Base-by-base conservation (phyloP, 2,888 invertebrate genomes). In the Volucella inflata region DNA sequence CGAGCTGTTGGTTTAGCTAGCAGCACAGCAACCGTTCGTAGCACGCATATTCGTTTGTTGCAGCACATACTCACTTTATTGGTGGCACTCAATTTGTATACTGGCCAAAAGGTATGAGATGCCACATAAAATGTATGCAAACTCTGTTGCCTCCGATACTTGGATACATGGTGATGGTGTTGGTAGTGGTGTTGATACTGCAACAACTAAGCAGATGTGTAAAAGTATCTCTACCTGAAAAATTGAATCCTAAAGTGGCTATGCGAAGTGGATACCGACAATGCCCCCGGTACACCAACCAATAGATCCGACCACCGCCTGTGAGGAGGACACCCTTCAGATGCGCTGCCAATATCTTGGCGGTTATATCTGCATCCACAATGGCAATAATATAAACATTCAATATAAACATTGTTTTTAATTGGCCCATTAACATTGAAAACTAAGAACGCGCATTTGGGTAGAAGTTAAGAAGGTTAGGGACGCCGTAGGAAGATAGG, bases 321-420 rank as follows among this genome's bases (percentile, higher is more conserved):
- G 64, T 59, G 68, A 60, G 67, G 67, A 79, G 67, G 60, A 72
- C 65, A 72, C 79, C 64, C 79, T 81, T 51, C 68, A 78, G 55
- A 72, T 40, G 62, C 40, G 14, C 62, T 65, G 79, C 70, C 84
- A 84, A 84, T 84, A 84, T 84, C 84, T 80, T 71, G 59, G 71
- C 67, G 85, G 81, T 77, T 81, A 81, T 81, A 76, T 81, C 85
- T 81, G 77, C 85, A 85, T 85, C 81, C 85, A 76, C 81, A 85
- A 81, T 85, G 81, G 81, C 81, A 85, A 81, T 85, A 85, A 85
- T 85, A 85, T 85, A 85, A 85, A 81, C 85, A 85, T 81, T 85
- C 81, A 85, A 85, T 85, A 85, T 85, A 85, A 85, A 85, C 85
- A 85, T 85, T 85, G 81, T 85, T 85, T 85, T 85, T 85, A 85